Evolutionary conservation across 1,140 invertebrate genomes (phyloP).

Genomic region (Vanessa atalanta): DNA sequence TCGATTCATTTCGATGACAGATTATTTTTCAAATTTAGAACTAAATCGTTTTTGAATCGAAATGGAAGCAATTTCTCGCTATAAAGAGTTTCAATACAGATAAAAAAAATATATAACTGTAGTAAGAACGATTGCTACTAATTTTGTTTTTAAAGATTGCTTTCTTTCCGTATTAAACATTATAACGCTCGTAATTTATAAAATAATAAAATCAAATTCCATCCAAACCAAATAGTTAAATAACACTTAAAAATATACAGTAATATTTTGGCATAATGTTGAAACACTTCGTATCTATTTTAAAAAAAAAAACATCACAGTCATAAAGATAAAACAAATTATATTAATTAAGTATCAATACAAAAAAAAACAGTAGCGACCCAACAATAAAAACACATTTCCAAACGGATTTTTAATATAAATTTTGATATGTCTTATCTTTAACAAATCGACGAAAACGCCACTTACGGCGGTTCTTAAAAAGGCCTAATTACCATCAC

Average conservation of each 20-base stretch:
- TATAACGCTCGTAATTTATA: neutral
- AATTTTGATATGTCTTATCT: conserved; percentile 70
- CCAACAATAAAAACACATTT: conserved; percentile 40
- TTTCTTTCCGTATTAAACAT: neutral
- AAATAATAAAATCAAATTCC: neutral
- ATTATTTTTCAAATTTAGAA: conserved; percentile 70
- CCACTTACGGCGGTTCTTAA: conserved; percentile 59
- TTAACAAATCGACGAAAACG: conserved; percentile 70
- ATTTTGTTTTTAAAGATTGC: neutral
- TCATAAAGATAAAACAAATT: neutral
- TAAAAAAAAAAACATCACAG: no score
- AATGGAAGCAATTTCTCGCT: conserved; percentile 38
- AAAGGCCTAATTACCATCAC: conserved; percentile 70
- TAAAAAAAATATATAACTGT: conserved; percentile 3
- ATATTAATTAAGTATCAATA: conserved; percentile 13
- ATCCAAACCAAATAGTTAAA: no score
- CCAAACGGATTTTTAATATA: conserved; percentile 61
- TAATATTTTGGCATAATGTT: no score
- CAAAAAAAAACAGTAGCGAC: conserved; percentile 23
- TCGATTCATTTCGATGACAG: conserved; percentile 77
- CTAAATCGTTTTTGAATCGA: conserved; percentile 42
- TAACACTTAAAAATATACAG: no score
- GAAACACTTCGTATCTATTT: no score
- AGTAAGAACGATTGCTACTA: neutral
- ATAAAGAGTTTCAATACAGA: conserved; percentile 21